Evolutionary conservation across 92 coral and sea anemone species (phyloP), one percentile per base, ranked within the genome.

Genomic region (Desmophyllum pertusum): DNA sequence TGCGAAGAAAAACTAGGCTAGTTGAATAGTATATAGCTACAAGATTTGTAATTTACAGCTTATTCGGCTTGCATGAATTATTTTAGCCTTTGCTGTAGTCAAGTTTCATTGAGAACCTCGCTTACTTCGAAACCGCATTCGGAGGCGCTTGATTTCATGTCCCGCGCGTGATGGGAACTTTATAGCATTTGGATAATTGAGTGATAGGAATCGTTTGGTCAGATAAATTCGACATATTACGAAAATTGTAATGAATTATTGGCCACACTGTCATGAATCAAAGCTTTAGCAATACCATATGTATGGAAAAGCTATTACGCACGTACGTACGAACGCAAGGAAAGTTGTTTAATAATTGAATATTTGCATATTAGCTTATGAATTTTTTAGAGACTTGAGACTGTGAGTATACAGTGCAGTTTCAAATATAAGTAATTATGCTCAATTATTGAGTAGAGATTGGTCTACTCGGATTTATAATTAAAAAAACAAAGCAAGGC

Each of bases 351-450:
- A 67, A 67, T 67, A 35, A 67, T 67, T 67, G 73, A 69, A 37
- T 37, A 21, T 83, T 59, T n/a, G 30, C 31, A 27, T 65, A 67
- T 45, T 66, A 68, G 25, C 14, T 55, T 63, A 70, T 76, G 78
- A 66, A 66, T 36, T 33, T 66, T 66, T 25, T 33, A 33, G 71
- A 66, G n/a, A 19, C 39, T 65, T 65, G 70, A 13, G n/a, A 10
- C 27, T 64, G 70, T 62, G 19, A 9, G 31, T 6, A 62, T 23
- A n/a, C 10, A 30, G 13, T 9, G 1, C 18, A 48, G 18, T 14
- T 48, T 14, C 53, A 13, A 5, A 55, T 55, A 55, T 55, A 55
- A 21, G 21, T 55, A 55, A 55, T 55, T 23, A 23, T 6, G 5
- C 10, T 8, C 63, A 21, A 29, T 23, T 2, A 21, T 21, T 23